Percentiles rank a stretch among this genome's conserved stretches.
Evolutionary conservation across 2,113 vertebrate genomes (phyloP).

Genomic region (Psilopogon haemacephalus): DNA sequence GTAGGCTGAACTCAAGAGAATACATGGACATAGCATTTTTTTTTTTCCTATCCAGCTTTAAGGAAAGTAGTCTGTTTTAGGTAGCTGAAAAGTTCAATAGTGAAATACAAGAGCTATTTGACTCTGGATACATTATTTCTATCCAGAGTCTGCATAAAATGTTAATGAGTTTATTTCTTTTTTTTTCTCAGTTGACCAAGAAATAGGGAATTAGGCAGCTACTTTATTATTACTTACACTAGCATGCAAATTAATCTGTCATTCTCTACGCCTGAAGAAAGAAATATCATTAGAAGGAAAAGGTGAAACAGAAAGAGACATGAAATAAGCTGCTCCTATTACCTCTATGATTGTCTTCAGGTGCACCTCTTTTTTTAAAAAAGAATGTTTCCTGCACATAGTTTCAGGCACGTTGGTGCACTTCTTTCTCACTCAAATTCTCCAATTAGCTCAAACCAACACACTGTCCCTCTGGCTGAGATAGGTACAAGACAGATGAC

Average conservation of each 20-base stretch:
- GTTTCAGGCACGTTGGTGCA: not conserved
- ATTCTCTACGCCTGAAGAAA: not conserved
- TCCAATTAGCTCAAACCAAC: too few species aligned
- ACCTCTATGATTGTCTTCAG: not conserved
- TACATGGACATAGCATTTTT: not conserved
- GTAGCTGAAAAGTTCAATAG: not conserved
- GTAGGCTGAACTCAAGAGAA: not conserved
- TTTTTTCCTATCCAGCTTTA: not conserved
- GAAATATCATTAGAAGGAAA: not conserved
- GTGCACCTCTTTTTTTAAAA: not conserved
- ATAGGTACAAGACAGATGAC: not conserved
- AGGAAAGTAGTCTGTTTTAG: not conserved
- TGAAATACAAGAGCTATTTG: not conserved
- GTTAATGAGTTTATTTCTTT: slow-evolving; percentile 1
- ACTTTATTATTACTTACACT: slow-evolving; percentile 22
- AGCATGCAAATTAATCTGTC: slow-evolving; percentile 3
- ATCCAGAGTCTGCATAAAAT: not conserved
- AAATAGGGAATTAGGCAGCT: not conserved
- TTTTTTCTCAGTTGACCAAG: not conserved
- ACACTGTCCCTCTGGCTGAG: not conserved
- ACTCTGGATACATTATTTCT: not conserved
- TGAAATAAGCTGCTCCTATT: not conserved
- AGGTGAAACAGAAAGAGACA: not conserved
- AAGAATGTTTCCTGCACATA: not conserved
- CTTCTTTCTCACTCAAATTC: too few species aligned